These are phyloP conservation scores for Sinocyclocheilus grahami DNA, from an alignment of 2,113 vertebrate species.

Conservation along the genomic window DNA sequence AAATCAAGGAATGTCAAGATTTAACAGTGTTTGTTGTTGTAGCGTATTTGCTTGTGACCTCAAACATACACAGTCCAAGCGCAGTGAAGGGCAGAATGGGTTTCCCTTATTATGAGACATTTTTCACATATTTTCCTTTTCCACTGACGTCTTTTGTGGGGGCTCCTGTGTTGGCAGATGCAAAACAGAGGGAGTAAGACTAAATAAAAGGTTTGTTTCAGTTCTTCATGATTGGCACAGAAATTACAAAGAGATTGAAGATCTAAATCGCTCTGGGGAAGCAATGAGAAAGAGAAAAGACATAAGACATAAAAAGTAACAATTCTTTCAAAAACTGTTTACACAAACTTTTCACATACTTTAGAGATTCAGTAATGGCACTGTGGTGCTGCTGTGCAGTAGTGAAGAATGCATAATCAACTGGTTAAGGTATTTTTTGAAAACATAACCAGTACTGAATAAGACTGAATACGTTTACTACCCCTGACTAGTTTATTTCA, in stretches of 20 bases:
- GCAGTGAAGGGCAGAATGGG: constrained; percentile 16
- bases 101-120: constrained; percentile 46
- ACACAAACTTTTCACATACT: not conserved
- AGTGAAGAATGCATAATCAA: not conserved
- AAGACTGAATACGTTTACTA: too few species aligned
- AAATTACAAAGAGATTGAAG: not conserved
- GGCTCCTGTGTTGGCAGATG: constrained; percentile 50
- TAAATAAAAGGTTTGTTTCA: constrained; percentile 48
- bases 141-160: constrained; percentile 55
- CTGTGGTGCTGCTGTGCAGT: not conserved
- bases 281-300: not conserved
- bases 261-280: not conserved
- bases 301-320: not conserved
- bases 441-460: too few species aligned
- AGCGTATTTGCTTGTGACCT: not conserved
- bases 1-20: constrained; percentile 1
- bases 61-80: constrained; percentile 8
- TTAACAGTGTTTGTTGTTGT: constrained; percentile 14
- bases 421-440: too few species aligned
- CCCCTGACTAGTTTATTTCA: too few species aligned
- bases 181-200: constrained; percentile 38
- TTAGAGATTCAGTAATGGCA: not conserved
- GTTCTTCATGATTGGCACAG: not conserved
- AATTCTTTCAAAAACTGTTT: too few species aligned
- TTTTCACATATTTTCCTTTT: constrained; percentile 51